A percentile compares a stretch with the other conserved stretches of the same genome.
These are phyloP conservation scores for Vulpes vulpes DNA, from an alignment of 2,113 vertebrate species.

Conservation along the genomic window DNA sequence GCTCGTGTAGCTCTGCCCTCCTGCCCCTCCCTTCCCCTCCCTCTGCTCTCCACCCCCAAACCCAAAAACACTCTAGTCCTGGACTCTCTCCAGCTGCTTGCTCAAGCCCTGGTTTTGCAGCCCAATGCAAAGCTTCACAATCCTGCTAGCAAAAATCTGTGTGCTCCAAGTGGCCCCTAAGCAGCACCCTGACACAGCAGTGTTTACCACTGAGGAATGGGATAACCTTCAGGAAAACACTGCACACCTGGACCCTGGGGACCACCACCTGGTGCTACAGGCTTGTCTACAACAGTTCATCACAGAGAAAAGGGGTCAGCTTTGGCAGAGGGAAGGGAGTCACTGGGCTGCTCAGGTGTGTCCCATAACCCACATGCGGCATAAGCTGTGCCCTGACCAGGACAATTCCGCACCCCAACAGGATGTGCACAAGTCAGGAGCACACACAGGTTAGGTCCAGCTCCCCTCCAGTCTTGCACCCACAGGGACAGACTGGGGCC, in stretches of 20 bases:
- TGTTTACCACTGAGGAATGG: constrained; percentile 84
- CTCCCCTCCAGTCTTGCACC: neutral
- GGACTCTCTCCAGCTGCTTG: constrained; percentile 93
- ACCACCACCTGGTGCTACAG: neutral
- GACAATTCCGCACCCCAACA: neutral
- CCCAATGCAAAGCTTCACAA: constrained; percentile 86
- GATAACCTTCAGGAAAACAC: constrained; percentile 80
- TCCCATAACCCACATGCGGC: neutral
- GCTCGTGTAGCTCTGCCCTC: constrained; percentile 85
- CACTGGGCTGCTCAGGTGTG: neutral
- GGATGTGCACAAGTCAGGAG: neutral
- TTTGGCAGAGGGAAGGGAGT: fast-evolving
- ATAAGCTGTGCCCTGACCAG: neutral
- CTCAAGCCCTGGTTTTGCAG: constrained; percentile 93
- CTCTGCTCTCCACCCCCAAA: constrained; percentile 85
- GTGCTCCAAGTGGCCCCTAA: constrained; percentile 84
- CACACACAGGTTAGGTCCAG: neutral
- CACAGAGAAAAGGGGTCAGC: neutral
- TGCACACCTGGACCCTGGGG: neutral
- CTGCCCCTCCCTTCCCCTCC: constrained; percentile 87
- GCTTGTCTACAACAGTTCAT: neutral
- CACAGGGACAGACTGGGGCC: neutral
- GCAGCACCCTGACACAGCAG: constrained; percentile 86
- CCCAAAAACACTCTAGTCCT: constrained; percentile 89
- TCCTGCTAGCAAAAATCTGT: constrained; percentile 88